Conservation (phyloP, 2,888 invertebrate genomes). For the Cordilura impudica region DNA sequence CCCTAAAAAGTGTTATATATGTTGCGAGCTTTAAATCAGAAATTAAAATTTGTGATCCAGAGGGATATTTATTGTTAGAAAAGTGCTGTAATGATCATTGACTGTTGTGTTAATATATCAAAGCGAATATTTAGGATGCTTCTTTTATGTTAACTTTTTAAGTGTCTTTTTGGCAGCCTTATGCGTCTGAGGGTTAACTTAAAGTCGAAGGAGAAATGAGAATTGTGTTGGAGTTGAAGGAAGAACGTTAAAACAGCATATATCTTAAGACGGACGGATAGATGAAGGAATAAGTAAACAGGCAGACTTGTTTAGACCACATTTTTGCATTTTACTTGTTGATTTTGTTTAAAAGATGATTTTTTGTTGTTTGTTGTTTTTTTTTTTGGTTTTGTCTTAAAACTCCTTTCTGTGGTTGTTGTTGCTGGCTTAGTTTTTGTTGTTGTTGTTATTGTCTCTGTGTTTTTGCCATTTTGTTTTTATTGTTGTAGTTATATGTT, state of each 20-base stretch:
- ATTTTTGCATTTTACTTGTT: conserved; percentile 63
- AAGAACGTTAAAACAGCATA: conserved; percentile 27
- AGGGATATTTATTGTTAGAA: too few species aligned
- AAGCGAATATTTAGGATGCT: too few species aligned
- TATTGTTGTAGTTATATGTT: conserved; percentile 45
- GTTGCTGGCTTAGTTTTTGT: conserved; percentile 28
- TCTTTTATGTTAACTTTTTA: too few species aligned
- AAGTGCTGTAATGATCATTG: too few species aligned
- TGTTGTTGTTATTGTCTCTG: conserved; percentile 19
- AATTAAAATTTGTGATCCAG: too few species aligned
- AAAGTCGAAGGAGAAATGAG: conserved; percentile 23
- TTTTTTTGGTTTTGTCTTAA: conserved; percentile 10
- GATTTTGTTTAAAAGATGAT: conserved; percentile 53
- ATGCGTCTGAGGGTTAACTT: not conserved
- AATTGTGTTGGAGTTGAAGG: conserved; percentile 59
- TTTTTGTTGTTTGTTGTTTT: too few species aligned
- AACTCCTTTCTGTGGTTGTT: conserved; percentile 21
- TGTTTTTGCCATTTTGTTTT: conserved; percentile 16
- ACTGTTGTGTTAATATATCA: too few species aligned
- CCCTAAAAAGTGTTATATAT: too few species aligned
- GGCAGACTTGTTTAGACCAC: conserved; percentile 60
- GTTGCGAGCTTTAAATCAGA: too few species aligned
- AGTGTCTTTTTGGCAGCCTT: conserved; percentile 5
- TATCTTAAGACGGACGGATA: conserved; percentile 31
- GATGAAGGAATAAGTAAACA: conserved; percentile 37